These are phyloP conservation scores for Zeus faber DNA, from an alignment of 2,113 vertebrate species.

Conservation along the genomic window DNA sequence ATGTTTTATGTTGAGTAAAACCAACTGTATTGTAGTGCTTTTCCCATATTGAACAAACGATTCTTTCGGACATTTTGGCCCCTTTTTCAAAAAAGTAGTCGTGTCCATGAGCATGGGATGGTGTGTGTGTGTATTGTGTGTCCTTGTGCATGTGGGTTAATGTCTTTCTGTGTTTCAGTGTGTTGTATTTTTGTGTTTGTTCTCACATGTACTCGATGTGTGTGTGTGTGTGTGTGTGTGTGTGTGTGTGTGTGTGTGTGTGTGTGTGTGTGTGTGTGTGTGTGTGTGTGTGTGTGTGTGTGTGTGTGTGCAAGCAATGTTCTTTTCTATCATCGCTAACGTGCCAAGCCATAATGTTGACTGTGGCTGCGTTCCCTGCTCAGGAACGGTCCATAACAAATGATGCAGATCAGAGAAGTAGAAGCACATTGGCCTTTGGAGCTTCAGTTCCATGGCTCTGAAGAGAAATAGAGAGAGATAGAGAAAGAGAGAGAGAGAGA, in stretches of 20 bases:
- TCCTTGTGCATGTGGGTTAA: not conserved
- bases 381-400: conserved; percentile 73
- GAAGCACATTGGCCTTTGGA: conserved; percentile 71
- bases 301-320: conserved; percentile 49
- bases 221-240: not conserved
- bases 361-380: conserved; percentile 70
- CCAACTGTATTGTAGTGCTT: not conserved
- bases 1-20: conserved; percentile 4
- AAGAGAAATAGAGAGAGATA: conserved; percentile 19
- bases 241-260: not conserved
- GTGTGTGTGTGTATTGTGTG: too few species aligned
- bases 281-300: conserved; percentile 8
- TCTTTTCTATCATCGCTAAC: conserved; percentile 63
- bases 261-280: not conserved
- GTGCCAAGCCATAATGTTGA: conserved; percentile 78
- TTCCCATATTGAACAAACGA: not conserved
- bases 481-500: too few species aligned
- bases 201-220: not conserved
- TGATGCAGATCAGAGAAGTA: conserved; percentile 77
- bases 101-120: too few species aligned
- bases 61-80: not conserved
- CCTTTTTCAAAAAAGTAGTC: not conserved
- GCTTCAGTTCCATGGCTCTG: conserved; percentile 49
- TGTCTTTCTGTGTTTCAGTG: not conserved
- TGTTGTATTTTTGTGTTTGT: conserved; percentile 7